A percentile compares a stretch with the other conserved stretches of the same genome.
Conservation (phyloP, 1,140 invertebrate species). For the Pogonomyrmex barbatus region DNA sequence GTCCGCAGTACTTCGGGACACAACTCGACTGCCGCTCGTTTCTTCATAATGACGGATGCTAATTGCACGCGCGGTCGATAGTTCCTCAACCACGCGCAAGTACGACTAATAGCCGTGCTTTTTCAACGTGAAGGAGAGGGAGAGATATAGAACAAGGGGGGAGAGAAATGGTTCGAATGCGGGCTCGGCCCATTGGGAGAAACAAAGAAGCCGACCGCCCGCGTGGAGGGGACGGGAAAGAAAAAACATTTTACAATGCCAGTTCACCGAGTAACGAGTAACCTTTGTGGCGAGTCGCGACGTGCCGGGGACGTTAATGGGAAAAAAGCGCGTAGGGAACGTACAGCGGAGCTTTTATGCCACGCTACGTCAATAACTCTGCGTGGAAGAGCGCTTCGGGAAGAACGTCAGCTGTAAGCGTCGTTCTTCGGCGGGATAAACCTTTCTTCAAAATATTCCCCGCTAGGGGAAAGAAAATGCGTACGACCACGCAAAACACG, state of each 20-base stretch:
- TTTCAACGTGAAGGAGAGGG: slow-evolving; percentile 24
- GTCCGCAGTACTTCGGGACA: slow-evolving; percentile 14
- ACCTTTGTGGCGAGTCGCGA: slow-evolving; percentile 53
- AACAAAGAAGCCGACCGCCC: slow-evolving; percentile 13
- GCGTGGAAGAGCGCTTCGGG: neutral
- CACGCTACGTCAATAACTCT: slow-evolving; percentile 37
- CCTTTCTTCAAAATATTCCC: neutral
- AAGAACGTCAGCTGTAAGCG: slow-evolving; percentile 39
- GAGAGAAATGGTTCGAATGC: slow-evolving; percentile 1
- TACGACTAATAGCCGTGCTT: slow-evolving; percentile 50
- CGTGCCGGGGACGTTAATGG: slow-evolving; percentile 36
- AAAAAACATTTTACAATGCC: slow-evolving; percentile 62
- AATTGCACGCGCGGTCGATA: slow-evolving; percentile 49
- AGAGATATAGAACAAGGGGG: neutral
- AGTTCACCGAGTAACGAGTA: slow-evolving; percentile 45
- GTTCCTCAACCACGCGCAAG: slow-evolving; percentile 33
- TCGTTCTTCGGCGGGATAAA: slow-evolving; percentile 15
- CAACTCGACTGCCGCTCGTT: slow-evolving; percentile 31
- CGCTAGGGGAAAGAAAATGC: neutral
- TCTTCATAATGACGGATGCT: slow-evolving; percentile 55
- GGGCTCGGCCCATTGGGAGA: neutral
- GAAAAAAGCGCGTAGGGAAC: slow-evolving; percentile 16
- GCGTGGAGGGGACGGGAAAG: neutral
- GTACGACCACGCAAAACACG: neutral
- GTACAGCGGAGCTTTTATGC: slow-evolving; percentile 7